Base-by-base conservation (phyloP, 1,140 invertebrate species). In the Pseudomyrmex flavicornis region DNA sequence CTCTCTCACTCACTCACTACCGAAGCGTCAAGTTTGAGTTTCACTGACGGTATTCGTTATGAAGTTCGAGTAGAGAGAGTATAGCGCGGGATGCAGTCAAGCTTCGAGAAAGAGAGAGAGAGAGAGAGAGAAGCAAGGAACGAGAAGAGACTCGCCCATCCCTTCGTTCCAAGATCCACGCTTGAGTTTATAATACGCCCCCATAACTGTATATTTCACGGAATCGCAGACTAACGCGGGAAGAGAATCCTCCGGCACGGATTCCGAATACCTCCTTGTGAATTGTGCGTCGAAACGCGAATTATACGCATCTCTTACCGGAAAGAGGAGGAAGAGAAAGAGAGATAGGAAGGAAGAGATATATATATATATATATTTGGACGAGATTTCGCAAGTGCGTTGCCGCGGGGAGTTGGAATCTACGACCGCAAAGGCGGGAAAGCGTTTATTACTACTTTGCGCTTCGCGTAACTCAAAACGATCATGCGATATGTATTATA, bases 191-290 rank as follows among this genome's bases (percentile, higher is more conserved):
- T 92, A 91, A 92, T 91, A 90, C 89, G 87, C 89, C 88, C 79
- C 74, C 86, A 88, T 90, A 92, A 90, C 91, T 92, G 91, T 92
- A 92, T 91, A 91, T 91, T 91, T 91, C 90, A 90, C 88, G 90
- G 89, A 87, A 84, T 87, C 86, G 75, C 74, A 82, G 86, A 84
- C 69, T 87, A 88, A 88, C 86, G 86, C 68, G 77, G 62, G 54
- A 72, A 58, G 70, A 85, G 83, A 88, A 85, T 88, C 87, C 70
- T 73, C 76, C 80, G 59, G 35, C 74, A 66, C 74, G 79, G 87
- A 84, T 90, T 90, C 87, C 89, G 66, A 84, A 90, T 90, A 82
- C 85, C 69, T 65, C 26, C 82, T 73, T 68, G 35, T 35, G 83
- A 84, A 85, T 88, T 85, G 87, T 88, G 87, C 86, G 77, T 85